Evolutionary conservation across 2,888 invertebrate species (phyloP), one percentile per base, ranked within the genome.

Genomic region (Phorcus lineatus): DNA sequence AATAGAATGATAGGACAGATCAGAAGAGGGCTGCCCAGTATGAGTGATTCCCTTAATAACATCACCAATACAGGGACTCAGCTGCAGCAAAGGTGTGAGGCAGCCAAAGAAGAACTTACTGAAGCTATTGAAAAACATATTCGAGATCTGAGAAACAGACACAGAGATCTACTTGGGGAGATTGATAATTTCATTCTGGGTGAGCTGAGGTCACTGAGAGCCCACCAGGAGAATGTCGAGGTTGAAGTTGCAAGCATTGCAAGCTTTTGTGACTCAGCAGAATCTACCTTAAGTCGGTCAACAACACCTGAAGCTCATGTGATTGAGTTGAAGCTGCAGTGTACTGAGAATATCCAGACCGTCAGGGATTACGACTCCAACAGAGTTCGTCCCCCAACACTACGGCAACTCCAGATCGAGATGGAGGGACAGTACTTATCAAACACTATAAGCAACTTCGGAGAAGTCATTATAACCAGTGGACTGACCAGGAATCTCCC

Each of bases 171-270:
- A 31, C 86, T 93, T 31, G 90, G 91, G 66, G 94, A 94, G 83
- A 90, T 99, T 84, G 98, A 99, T 92, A 96, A 96, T 87, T 99
- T 98, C 93, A 94, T 97, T 90, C 95, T 96, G 79, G 96, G 96
- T 52, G 99, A 99, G 94, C 94, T 97, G 90, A 95, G 97, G 47
- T 86, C 96, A 90, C 94, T 98, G 83, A 96, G 96, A 80, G 95
- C 96, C 86, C 95, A 98, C 77, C 97, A 98, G 94, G 97, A 97
- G 93, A 98, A 97, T 94, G 94, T 99, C 89, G 98, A 98, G 93
- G 95, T 96, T 92, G 99, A 99, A 94, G 96, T 98, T 92, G 95
- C 96, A 87, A 99, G 99, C 94, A 97, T 99, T 90, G 95, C 96
- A 91, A 98, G 98, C 92, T 99, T 99, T 94, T 98, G 98, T 94